Evolutionary conservation across 2,888 invertebrate genomes (phyloP).

Genomic region (Calliphora vomitoria): DNA sequence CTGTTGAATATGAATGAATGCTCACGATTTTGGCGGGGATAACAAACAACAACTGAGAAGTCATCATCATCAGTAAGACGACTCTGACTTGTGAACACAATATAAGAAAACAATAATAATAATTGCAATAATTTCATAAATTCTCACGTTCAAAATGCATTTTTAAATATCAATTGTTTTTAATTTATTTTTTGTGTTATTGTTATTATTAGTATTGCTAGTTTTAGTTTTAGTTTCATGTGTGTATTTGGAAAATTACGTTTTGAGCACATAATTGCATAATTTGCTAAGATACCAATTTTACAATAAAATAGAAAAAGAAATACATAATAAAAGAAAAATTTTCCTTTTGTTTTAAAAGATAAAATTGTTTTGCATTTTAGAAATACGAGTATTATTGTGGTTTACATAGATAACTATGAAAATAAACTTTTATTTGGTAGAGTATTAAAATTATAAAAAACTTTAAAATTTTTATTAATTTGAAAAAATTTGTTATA

Average conservation of each 20-base stretch:
- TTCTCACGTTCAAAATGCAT: conserved; percentile 74
- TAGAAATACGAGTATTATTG: too few relatives aligned
- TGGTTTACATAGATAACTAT: too few relatives aligned
- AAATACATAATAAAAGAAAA: background rate
- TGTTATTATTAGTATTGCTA: conserved; percentile 40
- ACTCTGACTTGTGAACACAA: background rate
- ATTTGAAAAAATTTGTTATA: too few relatives aligned
- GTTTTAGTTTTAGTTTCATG: conserved; percentile 2
- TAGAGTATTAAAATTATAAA: too few relatives aligned
- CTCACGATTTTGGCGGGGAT: conserved; percentile 61
- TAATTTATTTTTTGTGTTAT: conserved; percentile 29
- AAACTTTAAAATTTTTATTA: too few relatives aligned
- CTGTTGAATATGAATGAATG: conserved; percentile 65
- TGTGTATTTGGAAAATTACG: conserved; percentile 11
- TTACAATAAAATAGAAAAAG: background rate
- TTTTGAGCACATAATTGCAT: conserved; percentile 57
- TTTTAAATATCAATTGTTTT: conserved; percentile 68
- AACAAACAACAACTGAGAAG: background rate
- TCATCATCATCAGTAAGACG: background rate
- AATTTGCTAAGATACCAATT: conserved; percentile 25
- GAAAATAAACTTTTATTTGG: too few relatives aligned
- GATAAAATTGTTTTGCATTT: too few relatives aligned
- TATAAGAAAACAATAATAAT: conserved; percentile 26
- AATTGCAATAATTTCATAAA: conserved; percentile 60
- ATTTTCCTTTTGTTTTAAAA: too few relatives aligned